A percentile compares a stretch with the other conserved stretches of the same genome.
Evolutionary conservation across 2,797 vertebrate species (phyloP).

Genomic region (Cuculus canorus): DNA sequence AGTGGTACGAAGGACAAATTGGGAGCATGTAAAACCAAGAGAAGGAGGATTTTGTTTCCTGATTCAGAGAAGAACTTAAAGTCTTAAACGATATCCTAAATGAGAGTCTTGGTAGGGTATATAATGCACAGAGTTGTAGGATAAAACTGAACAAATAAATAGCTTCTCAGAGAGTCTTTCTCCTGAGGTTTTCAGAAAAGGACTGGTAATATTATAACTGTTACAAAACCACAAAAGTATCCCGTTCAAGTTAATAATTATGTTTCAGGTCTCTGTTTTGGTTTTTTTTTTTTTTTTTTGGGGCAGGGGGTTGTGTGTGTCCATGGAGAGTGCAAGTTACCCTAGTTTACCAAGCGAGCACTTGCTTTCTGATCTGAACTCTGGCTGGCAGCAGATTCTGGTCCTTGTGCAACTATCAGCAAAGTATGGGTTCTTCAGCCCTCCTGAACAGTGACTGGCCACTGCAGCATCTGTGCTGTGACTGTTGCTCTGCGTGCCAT

Average conservation of each 20-base stretch:
- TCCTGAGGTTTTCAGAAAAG: not conserved
- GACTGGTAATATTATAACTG: not conserved
- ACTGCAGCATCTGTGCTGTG: accelerated
- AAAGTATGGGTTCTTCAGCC: not conserved
- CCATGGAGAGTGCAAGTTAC: not conserved
- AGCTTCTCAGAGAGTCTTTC: not conserved
- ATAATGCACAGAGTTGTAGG: not conserved
- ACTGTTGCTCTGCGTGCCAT: not conserved
- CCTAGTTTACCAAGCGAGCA: not conserved
- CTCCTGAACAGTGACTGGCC: not conserved
- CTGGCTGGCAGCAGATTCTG: accelerated
- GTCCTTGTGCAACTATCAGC: not conserved
- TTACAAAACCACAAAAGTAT: not conserved
- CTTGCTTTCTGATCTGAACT: not conserved
- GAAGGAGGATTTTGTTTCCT: not conserved
- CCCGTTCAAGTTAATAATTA: not conserved
- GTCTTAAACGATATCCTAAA: not conserved
- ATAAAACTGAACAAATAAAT: slow-evolving; percentile 5
- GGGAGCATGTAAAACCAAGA: not conserved
- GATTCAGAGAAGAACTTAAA: not conserved
- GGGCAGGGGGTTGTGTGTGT: no score
- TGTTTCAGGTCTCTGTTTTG: not conserved
- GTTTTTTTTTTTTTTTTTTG: no score
- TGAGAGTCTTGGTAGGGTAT: not conserved
- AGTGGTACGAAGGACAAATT: not conserved